Base-by-base conservation (phyloP, 1,140 invertebrate species). In the Drosophila ohnishii region DNA sequence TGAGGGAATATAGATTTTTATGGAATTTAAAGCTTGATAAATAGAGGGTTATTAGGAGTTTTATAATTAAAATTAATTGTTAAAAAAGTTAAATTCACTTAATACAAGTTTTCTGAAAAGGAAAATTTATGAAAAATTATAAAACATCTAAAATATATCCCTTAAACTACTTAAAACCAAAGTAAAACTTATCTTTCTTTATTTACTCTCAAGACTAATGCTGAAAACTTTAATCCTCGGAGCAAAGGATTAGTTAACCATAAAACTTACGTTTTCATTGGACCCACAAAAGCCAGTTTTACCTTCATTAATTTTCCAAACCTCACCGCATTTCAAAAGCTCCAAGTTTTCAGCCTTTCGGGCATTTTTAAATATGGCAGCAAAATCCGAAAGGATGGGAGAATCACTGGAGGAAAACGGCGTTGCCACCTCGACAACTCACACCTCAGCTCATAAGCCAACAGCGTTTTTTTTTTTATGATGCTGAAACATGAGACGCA, bases 401-500 rank as follows among this genome's bases (percentile, higher is more conserved):
- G 11, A 19, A 19, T 19, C 19, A 19, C 19, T 19, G 1, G 19
- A 19, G 19, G 19, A 45, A 45, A 30, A 22, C 22, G 61, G 61
- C 56, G 55, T 60, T 19, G 34, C 35, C 45, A 50, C 16, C 63
- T 25, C n/a, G 16, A 30, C 32, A 35, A 35, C 44, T 37, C 67
- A 78, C 50, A 58, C 62, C 50, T 48, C 35, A 30, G 39, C 58
- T 39, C 40, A 51, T 44, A 51, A 35, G 53, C 57, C 25, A 35
- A 66, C 69, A 79, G 73, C 57, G 55, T 77, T 69, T 79, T 80
- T 72, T 80, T 72, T 80, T 72, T 76, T 76, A 80, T 80, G 73
- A 81, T 71, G 73, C 73, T 77, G 61, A 80, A 80, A 83, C 73
- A 83, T 83, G 75, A 83, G 71, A 78, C 80, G 76, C 71, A 51